Base-by-base conservation (phyloP, 1,140 invertebrate species). In the Drosophila setifemur region DNA sequence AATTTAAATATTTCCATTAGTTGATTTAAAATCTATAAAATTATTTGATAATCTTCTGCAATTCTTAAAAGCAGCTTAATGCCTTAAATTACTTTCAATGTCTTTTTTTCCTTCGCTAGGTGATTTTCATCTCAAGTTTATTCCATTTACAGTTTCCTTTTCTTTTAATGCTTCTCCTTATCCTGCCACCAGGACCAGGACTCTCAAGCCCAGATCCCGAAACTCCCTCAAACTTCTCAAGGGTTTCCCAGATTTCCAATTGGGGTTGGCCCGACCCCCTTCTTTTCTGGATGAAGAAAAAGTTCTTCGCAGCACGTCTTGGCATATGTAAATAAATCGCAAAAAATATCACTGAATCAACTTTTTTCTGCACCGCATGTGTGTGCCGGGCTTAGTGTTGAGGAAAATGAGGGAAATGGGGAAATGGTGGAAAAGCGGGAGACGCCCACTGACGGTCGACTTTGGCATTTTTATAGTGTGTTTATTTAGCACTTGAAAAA, bases 401-500 rank as follows among this genome's bases (percentile, higher is more conserved):
- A 35, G 19, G 31, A 52, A 19, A 7, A n/a, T 21, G 47, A 18
- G 49, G 8, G 18, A 19, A n/a, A n/a, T n/a, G n/a, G n/a, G n/a
- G n/a, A n/a, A n/a, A n/a, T n/a, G n/a, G n/a, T n/a, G n/a, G 37
- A 26, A 19, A 12, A 12, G 19, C 21, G 47, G 21, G 23, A 44
- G 53, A 47, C 53, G n/a, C 31, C 33, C 12, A 37, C 33, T 16
- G 12, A 37, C 21, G 21, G 37, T 40, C 48, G 58, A 68, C 44
- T 69, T 69, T 54, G 76, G 48, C 66, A 69, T 61, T 79, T 83
- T 81, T 87, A 81, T 86, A 87, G 74, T 86, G 76, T 89, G 86
- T 88, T 88, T 88, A 85, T 82, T 86, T 88, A 81, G 76, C 85
- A 89, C 85, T 88, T 86, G 76, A 74, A 88, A 89, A 88, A 88